Evolutionary conservation across 2,888 invertebrate genomes (phyloP).

Genomic region (Nomada ruficornis): DNA sequence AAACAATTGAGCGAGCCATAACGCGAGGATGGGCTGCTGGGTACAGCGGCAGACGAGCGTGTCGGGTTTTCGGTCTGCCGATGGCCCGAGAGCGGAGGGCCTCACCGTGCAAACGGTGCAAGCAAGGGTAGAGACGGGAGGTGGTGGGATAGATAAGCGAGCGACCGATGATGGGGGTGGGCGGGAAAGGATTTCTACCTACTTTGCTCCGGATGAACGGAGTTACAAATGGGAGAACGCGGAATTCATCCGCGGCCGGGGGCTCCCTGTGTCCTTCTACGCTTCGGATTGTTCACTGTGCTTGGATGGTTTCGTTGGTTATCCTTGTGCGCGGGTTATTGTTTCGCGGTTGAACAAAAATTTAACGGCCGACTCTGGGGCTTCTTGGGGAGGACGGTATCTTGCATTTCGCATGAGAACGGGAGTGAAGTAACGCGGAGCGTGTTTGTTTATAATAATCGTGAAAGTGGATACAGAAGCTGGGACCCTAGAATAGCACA

Average conservation of each 20-base stretch:
- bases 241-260: slow-evolving; percentile 81
- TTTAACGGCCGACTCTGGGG: no score
- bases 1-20: slow-evolving; percentile 83
- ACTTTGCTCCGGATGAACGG: slow-evolving; percentile 82
- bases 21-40: slow-evolving; percentile 75
- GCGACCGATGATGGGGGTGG: slow-evolving; percentile 70
- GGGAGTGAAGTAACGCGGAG: no score
- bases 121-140: slow-evolving; percentile 19
- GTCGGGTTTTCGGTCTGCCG: slow-evolving; percentile 70
- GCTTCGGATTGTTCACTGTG: background rate
- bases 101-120: slow-evolving; percentile 17
- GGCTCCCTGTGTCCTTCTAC: slow-evolving; percentile 59
- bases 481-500: no score
- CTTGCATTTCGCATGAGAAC: no score
- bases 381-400: no score
- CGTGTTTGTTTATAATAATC: no score
- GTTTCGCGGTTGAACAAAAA: no score
- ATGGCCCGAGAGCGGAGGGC: slow-evolving; percentile 44
- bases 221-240: slow-evolving; percentile 83
- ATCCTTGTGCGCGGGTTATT: background rate
- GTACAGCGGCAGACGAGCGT: slow-evolving; percentile 62
- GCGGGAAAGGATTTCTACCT: slow-evolving; percentile 77
- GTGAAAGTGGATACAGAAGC: no score
- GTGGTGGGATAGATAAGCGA: slow-evolving; percentile 60
- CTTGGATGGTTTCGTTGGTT: background rate